Evolutionary conservation across 2,888 invertebrate species (phyloP).

Genomic region (Dendrolimus pini): DNA sequence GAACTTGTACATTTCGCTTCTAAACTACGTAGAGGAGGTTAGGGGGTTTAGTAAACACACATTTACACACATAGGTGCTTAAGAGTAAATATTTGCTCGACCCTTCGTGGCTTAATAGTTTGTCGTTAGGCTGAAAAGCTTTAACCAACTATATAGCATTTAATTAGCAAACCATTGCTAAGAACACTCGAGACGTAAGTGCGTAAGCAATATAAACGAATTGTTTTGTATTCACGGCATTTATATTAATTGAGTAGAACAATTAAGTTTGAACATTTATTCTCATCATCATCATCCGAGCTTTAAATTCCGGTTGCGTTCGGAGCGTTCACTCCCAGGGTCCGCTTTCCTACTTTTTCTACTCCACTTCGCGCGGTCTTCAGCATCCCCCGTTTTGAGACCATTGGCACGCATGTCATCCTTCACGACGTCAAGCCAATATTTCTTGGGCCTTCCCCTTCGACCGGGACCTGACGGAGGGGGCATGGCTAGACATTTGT

Average conservation of each 20-base stretch:
- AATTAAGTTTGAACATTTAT: not conserved
- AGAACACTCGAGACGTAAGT: not conserved
- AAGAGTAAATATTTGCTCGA: not conserved
- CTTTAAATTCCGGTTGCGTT: too few relatives aligned
- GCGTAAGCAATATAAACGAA: not conserved
- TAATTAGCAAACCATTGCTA: not conserved
- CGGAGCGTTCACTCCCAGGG: too few relatives aligned
- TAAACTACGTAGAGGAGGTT: conserved; percentile 6
- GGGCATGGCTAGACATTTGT: too few relatives aligned
- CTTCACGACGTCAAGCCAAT: too few relatives aligned
- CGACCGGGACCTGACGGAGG: too few relatives aligned
- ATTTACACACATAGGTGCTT: not conserved
- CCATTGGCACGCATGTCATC: too few relatives aligned
- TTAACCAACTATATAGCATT: not conserved
- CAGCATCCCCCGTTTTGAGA: too few relatives aligned
- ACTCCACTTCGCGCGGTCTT: too few relatives aligned
- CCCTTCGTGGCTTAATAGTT: not conserved
- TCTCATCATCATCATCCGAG: too few relatives aligned
- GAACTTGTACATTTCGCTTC: not conserved
- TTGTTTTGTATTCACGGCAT: not conserved
- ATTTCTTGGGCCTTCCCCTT: too few relatives aligned
- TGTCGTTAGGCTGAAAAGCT: not conserved
- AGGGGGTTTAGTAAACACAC: conserved; percentile 2
- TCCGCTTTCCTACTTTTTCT: too few relatives aligned
- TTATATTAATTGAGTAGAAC: not conserved